Conservation (phyloP, 2,888 invertebrate species). For the Drosophila hawaiiensis region DNA sequence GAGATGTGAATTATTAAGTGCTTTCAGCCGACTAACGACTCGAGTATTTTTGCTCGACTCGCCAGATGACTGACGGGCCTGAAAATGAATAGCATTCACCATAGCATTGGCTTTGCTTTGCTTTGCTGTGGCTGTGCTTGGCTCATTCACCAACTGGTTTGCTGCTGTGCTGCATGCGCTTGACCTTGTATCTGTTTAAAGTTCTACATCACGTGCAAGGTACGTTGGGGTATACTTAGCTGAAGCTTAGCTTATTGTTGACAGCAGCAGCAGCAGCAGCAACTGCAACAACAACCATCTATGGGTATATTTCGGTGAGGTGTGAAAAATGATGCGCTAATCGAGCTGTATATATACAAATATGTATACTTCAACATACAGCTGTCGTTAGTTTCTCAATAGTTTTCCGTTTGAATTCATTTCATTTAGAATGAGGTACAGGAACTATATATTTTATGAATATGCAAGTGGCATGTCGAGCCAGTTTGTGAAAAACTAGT, state of each 20-base stretch:
- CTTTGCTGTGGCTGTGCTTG: constrained; percentile 3
- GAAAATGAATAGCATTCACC: constrained; percentile 30
- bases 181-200: constrained; percentile 78
- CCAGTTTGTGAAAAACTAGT: constrained; percentile 69
- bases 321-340: constrained; percentile 53
- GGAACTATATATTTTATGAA: constrained; percentile 40
- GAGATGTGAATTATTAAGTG: constrained; percentile 31
- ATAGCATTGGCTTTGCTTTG: constrained; percentile 10
- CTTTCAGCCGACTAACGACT: constrained; percentile 13
- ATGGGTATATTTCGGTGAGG: constrained; percentile 41
- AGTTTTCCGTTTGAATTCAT: constrained; percentile 2
- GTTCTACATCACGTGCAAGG: constrained; percentile 51
- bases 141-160: constrained; percentile 36
- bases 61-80: constrained; percentile 36
- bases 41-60: constrained; percentile 11
- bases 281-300: background rate
- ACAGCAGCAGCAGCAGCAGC: background rate
- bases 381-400: constrained; percentile 8
- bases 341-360: constrained; percentile 4
- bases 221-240: constrained; percentile 13
- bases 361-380: constrained; percentile 6
- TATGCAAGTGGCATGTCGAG: constrained; percentile 62
- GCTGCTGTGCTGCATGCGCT: constrained; percentile 52
- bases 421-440: constrained; percentile 19
- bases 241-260: constrained; percentile 19